A percentile compares a stretch with the other conserved stretches of the same genome.
phyloP scores from a whole-genome alignment of 2,113 vertebrate species.

The human (Homo sapiens) region DNA sequence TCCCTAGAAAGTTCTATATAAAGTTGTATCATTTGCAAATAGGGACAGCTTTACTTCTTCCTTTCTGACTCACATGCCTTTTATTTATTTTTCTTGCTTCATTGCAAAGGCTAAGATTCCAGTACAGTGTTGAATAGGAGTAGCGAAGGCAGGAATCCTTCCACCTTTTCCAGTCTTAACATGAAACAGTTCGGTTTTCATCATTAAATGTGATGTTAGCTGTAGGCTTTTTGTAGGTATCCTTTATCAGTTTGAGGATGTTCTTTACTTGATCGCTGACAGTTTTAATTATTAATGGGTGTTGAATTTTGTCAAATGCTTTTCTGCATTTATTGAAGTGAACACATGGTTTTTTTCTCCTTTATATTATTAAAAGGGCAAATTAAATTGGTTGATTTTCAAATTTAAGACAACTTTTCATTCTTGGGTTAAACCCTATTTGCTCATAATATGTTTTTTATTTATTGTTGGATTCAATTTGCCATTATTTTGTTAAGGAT shows the following conservation, averaged over 20 bases:
- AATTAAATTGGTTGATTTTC: neutral
- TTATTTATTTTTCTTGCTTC: neutral
- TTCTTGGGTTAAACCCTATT: neutral
- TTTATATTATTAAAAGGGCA: slow-evolving; percentile 7
- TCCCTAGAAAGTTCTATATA: neutral
- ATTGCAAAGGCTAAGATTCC: neutral
- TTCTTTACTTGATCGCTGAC: neutral
- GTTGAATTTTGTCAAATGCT: neutral
- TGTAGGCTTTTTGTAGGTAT: neutral
- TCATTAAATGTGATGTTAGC: neutral
- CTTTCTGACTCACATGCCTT: neutral
- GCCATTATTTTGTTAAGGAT: slow-evolving; percentile 2
- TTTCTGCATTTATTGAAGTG: neutral
- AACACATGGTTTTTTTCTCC: neutral
- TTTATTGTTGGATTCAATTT: neutral
- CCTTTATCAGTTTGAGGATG: neutral
- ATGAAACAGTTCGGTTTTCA: neutral
- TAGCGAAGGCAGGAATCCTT: neutral
- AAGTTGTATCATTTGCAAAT: neutral
- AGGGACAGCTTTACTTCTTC: neutral
- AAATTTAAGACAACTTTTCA: neutral
- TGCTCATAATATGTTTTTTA: neutral
- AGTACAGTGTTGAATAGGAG: neutral
- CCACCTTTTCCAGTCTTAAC: neutral
- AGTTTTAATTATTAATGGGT: neutral